Evolutionary conservation across 2,797 vertebrate species (phyloP).

Genomic region (Decapterus maruadsi): DNA sequence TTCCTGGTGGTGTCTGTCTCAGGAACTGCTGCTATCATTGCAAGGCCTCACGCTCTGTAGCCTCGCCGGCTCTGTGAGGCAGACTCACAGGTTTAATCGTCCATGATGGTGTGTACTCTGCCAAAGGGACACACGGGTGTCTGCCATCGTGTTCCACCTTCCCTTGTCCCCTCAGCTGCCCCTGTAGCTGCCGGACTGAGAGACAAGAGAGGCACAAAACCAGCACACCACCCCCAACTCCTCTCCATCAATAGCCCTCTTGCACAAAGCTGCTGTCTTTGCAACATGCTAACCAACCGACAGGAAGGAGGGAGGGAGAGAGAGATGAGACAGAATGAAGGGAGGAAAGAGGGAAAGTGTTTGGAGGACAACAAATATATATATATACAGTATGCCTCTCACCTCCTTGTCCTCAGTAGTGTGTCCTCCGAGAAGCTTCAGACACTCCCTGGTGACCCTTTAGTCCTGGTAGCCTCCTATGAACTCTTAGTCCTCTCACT

Average conservation of each 20-base stretch:
- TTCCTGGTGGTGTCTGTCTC: conserved; percentile 60
- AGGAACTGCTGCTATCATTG: conserved; percentile 67
- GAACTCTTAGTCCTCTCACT: conserved; percentile 66
- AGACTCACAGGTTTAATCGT: conserved; percentile 70
- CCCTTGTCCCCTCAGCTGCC: conserved; percentile 50
- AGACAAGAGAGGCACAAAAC: conserved; percentile 45
- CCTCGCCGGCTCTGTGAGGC: conserved; percentile 51
- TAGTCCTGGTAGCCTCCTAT: conserved; percentile 77
- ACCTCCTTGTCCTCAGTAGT: conserved; percentile 79
- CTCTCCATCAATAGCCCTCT: conserved; percentile 68
- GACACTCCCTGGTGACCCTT: conserved; percentile 75
- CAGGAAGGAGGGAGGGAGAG: conserved; percentile 35
- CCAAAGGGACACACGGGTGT: conserved; percentile 58
- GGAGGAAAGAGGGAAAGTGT: conserved; percentile 28
- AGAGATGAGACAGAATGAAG: conserved; percentile 33
- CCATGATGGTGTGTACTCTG: conserved; percentile 72
- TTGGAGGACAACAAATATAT: conserved; percentile 55
- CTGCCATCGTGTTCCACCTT: conserved; percentile 39
- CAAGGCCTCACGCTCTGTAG: conserved; percentile 68
- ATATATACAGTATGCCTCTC: conserved; percentile 61
- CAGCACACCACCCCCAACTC: conserved; percentile 39
- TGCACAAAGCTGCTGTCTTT: conserved; percentile 78
- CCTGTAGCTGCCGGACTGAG: conserved; percentile 42
- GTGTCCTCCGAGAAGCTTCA: conserved; percentile 75
- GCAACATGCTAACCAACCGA: conserved; percentile 74